These are phyloP conservation scores for Odocoileus hemionus DNA, from an alignment of 2,113 vertebrate species.

Conservation along the genomic window DNA sequence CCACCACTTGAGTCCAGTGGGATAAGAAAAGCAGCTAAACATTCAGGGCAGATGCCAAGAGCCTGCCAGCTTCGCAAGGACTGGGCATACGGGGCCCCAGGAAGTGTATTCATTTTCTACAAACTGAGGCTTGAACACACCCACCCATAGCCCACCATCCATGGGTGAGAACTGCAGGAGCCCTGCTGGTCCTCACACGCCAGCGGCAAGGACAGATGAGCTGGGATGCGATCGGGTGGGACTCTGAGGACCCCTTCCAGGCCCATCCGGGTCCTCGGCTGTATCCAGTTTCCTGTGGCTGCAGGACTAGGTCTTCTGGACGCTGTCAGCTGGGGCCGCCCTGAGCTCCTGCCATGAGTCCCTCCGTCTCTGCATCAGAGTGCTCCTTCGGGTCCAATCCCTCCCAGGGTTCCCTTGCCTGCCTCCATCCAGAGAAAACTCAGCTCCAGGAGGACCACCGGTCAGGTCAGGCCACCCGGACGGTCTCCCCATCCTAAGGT, in stretches of 20 bases:
- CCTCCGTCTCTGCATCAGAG: background rate
- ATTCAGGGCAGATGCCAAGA: accelerated
- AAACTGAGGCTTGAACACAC: accelerated
- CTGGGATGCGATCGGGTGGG: accelerated
- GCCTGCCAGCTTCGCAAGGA: accelerated
- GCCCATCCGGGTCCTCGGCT: accelerated
- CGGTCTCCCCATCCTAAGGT: background rate
- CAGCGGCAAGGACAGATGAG: accelerated
- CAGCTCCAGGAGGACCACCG: accelerated
- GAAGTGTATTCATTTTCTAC: background rate
- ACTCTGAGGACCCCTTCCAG: background rate
- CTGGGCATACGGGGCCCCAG: background rate
- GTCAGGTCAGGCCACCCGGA: background rate
- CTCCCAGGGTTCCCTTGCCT: background rate
- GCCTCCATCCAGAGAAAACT: background rate
- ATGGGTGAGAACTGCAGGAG: background rate
- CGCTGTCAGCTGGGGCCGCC: accelerated
- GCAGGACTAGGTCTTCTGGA: no score
- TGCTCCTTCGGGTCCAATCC: background rate
- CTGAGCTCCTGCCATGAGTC: background rate
- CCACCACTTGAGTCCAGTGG: accelerated
- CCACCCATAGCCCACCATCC: background rate
- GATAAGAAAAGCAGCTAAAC: background rate
- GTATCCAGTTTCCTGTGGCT: background rate
- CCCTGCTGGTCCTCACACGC: accelerated